A percentile compares a stretch with the other conserved stretches of the same genome.
Evolutionary conservation across 64 coral and sea anemone genomes (phyloP).

Genomic region (Pocillopora damicornis): DNA sequence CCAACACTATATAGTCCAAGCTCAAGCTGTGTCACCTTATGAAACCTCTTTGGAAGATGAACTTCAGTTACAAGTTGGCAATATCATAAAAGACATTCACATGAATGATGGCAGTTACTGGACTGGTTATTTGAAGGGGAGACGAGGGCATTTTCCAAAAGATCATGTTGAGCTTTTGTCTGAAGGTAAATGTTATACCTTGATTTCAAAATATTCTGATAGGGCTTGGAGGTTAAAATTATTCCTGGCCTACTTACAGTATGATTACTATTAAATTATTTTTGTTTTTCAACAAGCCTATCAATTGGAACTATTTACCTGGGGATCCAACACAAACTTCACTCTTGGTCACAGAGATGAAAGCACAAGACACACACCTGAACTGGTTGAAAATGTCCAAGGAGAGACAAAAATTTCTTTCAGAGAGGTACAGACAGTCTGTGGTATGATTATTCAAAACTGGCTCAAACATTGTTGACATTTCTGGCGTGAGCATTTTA

Average conservation of each 20-base stretch:
- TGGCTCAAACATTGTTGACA: neutral
- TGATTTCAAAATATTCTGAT: no score
- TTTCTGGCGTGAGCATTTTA: no score
- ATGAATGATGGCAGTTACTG: constrained; percentile 36
- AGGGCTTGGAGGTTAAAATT: no score
- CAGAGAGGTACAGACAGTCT: constrained; percentile 47
- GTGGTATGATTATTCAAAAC: neutral
- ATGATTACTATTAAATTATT: neutral
- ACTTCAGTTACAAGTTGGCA: constrained; percentile 26
- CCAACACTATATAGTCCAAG: neutral
- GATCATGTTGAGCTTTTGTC: constrained; percentile 11
- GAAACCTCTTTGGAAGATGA: constrained; percentile 35
- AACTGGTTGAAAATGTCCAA: constrained; percentile 62
- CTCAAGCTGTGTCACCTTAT: constrained; percentile 21
- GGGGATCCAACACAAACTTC: constrained; percentile 93
- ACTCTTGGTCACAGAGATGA: constrained; percentile 93
- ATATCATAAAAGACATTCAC: constrained; percentile 41
- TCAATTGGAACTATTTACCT: constrained; percentile 67
- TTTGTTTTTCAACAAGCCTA: constrained; percentile 26
- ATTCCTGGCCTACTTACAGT: no score
- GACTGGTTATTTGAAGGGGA: constrained; percentile 29
- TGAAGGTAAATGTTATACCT: constrained; percentile 25
- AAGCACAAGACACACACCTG: constrained; percentile 67
- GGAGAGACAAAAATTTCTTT: constrained; percentile 42
- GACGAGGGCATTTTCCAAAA: constrained; percentile 47